A percentile compares a stretch with the other conserved stretches of the same genome.
Evolutionary conservation across 2,888 invertebrate genomes (phyloP).

Genomic region (Eupithecia insigniata): DNA sequence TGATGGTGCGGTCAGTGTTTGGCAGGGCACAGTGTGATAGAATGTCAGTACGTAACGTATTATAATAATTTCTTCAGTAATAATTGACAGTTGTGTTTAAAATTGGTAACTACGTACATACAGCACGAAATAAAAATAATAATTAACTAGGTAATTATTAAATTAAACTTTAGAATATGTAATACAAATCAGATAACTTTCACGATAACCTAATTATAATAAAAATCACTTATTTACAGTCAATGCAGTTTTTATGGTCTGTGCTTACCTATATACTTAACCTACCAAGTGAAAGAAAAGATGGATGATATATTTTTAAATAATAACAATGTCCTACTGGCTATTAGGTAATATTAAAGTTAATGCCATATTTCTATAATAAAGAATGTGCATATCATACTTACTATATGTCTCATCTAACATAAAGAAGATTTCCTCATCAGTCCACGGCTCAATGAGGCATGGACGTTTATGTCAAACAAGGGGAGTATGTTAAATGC

Average conservation of each 20-base stretch:
- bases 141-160: not conserved
- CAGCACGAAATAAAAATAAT: not conserved
- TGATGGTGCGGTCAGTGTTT: conserved; percentile 25
- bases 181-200: not conserved
- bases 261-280: no score
- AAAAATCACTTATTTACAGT: not conserved
- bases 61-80: not conserved
- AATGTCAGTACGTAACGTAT: not conserved
- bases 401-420: no score
- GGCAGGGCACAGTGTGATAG: conserved; percentile 12
- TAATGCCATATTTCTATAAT: no score
- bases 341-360: no score
- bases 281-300: not conserved
- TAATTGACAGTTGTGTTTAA: not conserved
- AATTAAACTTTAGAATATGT: not conserved
- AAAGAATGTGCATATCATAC: no score
- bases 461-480: no score
- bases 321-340: no score
- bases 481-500: no score
- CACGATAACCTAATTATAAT: not conserved
- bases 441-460: no score
- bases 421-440: no score
- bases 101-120: not conserved
- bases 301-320: not conserved
- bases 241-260: no score